Percentiles rank a stretch among this genome's conserved stretches.
Evolutionary conservation across 2,888 invertebrate species (phyloP).

Genomic region (Dynastes grantii): DNA sequence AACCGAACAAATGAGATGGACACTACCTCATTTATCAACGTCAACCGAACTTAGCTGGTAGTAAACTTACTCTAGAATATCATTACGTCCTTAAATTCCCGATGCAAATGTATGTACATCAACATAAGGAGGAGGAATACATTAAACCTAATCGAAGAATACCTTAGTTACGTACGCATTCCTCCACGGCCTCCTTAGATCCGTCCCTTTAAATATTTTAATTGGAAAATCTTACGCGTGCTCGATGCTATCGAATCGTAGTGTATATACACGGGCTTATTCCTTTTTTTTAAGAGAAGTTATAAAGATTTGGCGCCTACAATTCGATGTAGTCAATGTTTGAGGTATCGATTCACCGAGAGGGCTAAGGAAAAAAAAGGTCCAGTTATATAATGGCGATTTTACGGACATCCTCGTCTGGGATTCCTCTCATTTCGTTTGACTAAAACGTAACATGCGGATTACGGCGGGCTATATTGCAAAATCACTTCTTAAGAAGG

Average conservation of each 20-base stretch:
- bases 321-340: constrained; percentile 18
- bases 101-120: constrained; percentile 39
- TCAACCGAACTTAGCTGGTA: constrained; percentile 16
- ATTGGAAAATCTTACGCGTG: background rate
- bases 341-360: constrained; percentile 19
- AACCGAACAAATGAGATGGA: constrained; percentile 43
- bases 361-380: constrained; percentile 9
- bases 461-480: constrained; percentile 29
- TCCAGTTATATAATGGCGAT: constrained; percentile 23
- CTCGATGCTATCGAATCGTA: constrained; percentile 1
- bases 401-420: constrained; percentile 27
- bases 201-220: background rate
- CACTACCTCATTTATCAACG: constrained; percentile 38
- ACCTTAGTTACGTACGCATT: too few species aligned
- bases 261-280: background rate
- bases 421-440: constrained; percentile 30
- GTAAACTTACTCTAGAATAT: constrained; percentile 37
- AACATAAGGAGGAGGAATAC: constrained; percentile 30
- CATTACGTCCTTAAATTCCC: constrained; percentile 36
- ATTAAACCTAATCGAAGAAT: constrained; percentile 25
- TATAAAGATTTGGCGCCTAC: constrained; percentile 11
- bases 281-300: constrained; percentile 9
- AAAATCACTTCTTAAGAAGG: constrained; percentile 34
- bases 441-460: constrained; percentile 30
- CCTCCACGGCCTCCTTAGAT: background rate